These are phyloP conservation scores for Hycleus phaleratus DNA, from an alignment of 1,140 invertebrate species.

Conservation along the genomic window DNA sequence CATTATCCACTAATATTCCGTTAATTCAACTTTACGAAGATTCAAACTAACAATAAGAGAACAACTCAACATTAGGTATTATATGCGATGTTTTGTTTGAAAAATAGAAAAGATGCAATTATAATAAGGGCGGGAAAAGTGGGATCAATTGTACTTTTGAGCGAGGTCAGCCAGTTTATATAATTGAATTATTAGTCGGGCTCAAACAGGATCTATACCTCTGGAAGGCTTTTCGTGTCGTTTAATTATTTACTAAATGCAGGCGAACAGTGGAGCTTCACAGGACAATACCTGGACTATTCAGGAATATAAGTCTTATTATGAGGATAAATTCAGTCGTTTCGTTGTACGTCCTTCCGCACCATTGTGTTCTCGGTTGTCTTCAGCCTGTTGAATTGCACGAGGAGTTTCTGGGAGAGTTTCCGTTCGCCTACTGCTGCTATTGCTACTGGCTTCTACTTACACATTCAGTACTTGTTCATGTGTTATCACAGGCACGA, in stretches of 20 bases:
- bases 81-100: too few species aligned
- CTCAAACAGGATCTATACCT: too few species aligned
- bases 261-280: too few species aligned
- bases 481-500: constrained; percentile 8
- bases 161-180: background rate
- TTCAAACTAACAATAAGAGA: too few species aligned
- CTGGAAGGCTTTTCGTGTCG: too few species aligned
- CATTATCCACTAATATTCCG: background rate
- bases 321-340: background rate
- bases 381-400: constrained; percentile 23
- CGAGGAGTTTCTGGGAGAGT: constrained; percentile 10
- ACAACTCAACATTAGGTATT: too few species aligned
- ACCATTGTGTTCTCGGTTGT: constrained; percentile 17
- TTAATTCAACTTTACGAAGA: background rate
- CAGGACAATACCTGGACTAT: constrained; percentile 1
- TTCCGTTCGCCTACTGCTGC: constrained; percentile 5
- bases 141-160: too few species aligned
- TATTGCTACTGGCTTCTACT: background rate
- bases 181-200: background rate
- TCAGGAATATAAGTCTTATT: constrained; percentile 7
- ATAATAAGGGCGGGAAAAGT: too few species aligned
- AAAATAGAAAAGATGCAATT: too few species aligned
- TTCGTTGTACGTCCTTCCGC: constrained; percentile 15
- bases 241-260: too few species aligned
- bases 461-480: constrained; percentile 14